Evolutionary conservation across 2,113 vertebrate species (phyloP).

Genomic region (Sminthopsis crassicaudata): DNA sequence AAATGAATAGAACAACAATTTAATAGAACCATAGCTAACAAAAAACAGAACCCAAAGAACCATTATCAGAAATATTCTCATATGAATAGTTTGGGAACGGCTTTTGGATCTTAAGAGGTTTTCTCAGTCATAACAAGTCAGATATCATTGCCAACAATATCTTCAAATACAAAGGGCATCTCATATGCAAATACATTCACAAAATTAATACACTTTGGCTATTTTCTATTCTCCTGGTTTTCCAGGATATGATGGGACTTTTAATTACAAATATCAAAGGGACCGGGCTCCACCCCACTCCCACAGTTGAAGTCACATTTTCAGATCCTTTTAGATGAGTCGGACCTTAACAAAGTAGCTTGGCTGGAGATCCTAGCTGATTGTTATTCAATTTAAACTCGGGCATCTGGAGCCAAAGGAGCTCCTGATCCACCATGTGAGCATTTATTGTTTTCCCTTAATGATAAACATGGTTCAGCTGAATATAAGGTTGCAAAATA

Average conservation of each 20-base stretch:
- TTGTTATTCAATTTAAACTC: neutral
- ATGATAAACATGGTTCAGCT: neutral
- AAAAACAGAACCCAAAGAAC: neutral
- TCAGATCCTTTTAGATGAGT: neutral
- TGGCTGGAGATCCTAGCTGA: neutral
- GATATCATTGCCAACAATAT: neutral
- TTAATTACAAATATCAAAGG: neutral
- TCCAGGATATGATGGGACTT: neutral
- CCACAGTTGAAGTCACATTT: accelerated
- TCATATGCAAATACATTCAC: accelerated
- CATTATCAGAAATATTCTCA: neutral
- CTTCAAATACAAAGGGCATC: neutral
- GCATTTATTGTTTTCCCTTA: neutral
- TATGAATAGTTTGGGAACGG: neutral
- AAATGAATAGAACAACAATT: neutral
- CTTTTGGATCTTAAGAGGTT: neutral
- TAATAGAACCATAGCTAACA: neutral
- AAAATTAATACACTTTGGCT: accelerated
- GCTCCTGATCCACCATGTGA: accelerated
- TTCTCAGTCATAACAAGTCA: neutral
- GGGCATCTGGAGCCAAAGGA: neutral
- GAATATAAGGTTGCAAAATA: neutral
- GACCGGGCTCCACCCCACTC: accelerated
- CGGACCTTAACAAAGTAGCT: neutral
- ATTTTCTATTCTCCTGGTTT: neutral